phyloP scores from a whole-genome alignment of 2,797 vertebrate species.

The Phrynocephalus forsythii region DNA sequence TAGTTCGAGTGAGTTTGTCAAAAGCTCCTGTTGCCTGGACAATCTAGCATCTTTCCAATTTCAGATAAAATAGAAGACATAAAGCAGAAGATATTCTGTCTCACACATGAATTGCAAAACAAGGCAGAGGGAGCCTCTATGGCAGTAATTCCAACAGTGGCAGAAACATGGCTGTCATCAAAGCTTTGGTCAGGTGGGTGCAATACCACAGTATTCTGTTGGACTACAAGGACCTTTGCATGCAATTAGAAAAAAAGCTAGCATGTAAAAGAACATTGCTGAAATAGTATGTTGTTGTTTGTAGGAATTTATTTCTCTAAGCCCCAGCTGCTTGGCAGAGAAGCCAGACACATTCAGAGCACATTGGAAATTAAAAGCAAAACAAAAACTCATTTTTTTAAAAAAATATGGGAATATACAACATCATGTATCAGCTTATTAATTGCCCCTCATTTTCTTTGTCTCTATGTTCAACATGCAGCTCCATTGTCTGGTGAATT shows the following conservation, averaged over 20 bases:
- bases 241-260: constrained; percentile 42
- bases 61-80: constrained; percentile 38
- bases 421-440: not conserved
- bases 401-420: rapidly evolving
- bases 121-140: constrained; percentile 12
- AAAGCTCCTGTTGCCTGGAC: not conserved
- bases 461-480: not conserved
- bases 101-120: not conserved
- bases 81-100: constrained; percentile 49
- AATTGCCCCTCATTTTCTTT: not conserved
- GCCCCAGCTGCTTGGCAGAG: constrained; percentile 7
- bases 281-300: constrained; percentile 32
- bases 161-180: constrained; percentile 27
- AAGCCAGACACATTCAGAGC: not conserved
- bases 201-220: constrained; percentile 13
- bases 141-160: constrained; percentile 28
- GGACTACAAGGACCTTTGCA: constrained; percentile 27
- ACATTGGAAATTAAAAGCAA: not conserved
- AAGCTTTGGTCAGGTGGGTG: not conserved
- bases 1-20: constrained; percentile 37
- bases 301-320: constrained; percentile 24
- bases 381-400: not conserved
- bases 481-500: not conserved
- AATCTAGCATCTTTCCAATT: constrained; percentile 45
- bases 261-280: constrained; percentile 25